phyloP scores from a whole-genome alignment of 2,797 vertebrate genomes.

The Eleutherodactylus coqui region DNA sequence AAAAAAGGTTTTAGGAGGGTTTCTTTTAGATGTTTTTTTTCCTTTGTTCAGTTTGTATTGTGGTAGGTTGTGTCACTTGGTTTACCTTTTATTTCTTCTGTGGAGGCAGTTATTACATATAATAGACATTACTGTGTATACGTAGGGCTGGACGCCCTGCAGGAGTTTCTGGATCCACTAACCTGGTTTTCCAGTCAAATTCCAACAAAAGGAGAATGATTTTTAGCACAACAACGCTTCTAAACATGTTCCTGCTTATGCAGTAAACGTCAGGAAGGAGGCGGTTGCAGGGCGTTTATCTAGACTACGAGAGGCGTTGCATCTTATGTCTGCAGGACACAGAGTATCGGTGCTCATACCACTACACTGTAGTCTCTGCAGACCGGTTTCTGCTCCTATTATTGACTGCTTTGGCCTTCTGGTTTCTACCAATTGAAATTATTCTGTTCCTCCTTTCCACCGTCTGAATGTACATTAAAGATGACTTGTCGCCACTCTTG shows the following conservation, averaged over 20 bases:
- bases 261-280: background rate
- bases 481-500: no score
- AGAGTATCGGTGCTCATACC: background rate
- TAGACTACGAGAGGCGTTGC: background rate
- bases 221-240: background rate
- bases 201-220: background rate
- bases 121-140: conserved; percentile 1
- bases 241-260: background rate
- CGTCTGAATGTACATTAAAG: no score
- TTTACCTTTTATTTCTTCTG: conserved; percentile 1
- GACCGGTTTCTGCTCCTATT: background rate
- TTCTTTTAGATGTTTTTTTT: background rate
- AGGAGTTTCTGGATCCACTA: background rate
- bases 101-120: background rate
- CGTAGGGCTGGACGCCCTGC: background rate
- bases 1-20: background rate
- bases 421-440: no score
- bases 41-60: background rate
- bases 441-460: no score
- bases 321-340: background rate
- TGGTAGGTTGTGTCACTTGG: background rate
- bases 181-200: background rate
- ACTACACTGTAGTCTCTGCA: background rate
- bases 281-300: background rate
- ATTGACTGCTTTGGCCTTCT: background rate